Percentiles rank a stretch among this genome's conserved stretches.
Conservation (phyloP, 2,797 vertebrate species). For the Onychomys arenicola region DNA sequence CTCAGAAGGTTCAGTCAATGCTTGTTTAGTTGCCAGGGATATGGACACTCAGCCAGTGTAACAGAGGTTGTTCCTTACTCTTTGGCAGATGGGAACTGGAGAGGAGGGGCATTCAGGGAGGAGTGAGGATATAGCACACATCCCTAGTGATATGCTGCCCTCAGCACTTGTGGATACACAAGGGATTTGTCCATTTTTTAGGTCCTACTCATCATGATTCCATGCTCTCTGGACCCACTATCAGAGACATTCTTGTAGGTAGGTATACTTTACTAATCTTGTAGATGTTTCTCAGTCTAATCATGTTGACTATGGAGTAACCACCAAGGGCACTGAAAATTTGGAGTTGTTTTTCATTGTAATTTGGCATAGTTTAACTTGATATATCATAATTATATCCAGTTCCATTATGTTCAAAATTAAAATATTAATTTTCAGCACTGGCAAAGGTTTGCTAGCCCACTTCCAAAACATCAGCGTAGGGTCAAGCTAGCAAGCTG, state of each 20-base stretch:
- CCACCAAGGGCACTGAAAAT: background rate
- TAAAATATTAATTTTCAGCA: background rate
- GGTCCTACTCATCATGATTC: background rate
- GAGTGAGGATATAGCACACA: background rate
- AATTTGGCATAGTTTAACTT: background rate
- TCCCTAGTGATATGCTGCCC: background rate
- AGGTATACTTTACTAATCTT: background rate
- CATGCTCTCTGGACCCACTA: background rate
- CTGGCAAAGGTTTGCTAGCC: background rate
- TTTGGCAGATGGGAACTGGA: background rate
- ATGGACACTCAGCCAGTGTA: no score
- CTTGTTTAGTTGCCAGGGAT: no score
- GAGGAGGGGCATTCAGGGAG: background rate
- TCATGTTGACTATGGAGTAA: background rate
- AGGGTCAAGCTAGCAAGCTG: background rate
- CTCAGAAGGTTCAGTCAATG: background rate
- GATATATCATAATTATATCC: background rate
- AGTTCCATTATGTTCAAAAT: conserved; percentile 46
- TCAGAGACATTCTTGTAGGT: background rate
- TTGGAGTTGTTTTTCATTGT: background rate
- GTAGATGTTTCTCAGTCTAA: background rate
- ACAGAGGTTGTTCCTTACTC: background rate
- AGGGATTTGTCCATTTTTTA: background rate
- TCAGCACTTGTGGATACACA: background rate
- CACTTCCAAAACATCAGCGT: background rate